phyloP scores from a whole-genome alignment of 2,797 vertebrate species.

The Chrosomus eos region DNA sequence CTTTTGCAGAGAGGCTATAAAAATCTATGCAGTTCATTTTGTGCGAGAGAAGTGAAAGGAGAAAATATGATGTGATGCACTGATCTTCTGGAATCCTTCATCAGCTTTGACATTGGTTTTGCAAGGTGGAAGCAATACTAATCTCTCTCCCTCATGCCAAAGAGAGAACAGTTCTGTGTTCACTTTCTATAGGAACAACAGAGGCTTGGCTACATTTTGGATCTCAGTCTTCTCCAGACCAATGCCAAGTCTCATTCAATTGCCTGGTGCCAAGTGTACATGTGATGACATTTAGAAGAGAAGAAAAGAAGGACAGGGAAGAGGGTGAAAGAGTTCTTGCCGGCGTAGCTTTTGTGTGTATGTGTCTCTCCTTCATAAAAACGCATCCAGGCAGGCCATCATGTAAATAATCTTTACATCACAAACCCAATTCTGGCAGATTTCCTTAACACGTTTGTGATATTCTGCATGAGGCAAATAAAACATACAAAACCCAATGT shows the following conservation, averaged over 20 bases:
- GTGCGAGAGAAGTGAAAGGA: constrained; percentile 37
- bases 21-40: constrained; percentile 45
- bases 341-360: background rate
- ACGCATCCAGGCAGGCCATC: background rate
- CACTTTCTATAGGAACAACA: constrained; percentile 50
- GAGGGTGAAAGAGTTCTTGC: constrained; percentile 22
- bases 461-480: constrained; percentile 1
- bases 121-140: constrained; percentile 45
- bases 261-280: constrained; percentile 32
- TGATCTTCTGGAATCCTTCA: constrained; percentile 44
- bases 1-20: constrained; percentile 51
- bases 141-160: constrained; percentile 42
- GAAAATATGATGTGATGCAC: constrained; percentile 34
- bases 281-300: constrained; percentile 50
- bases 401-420: background rate
- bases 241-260: constrained; percentile 63
- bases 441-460: constrained; percentile 11
- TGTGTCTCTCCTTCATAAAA: background rate
- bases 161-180: constrained; percentile 54
- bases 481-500: background rate
- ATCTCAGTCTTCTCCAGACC: constrained; percentile 58
- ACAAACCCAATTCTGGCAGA: background rate
- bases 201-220: constrained; percentile 54
- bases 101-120: constrained; percentile 40
- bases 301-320: constrained; percentile 23